These are phyloP conservation scores for Zaprionus obscuricornis DNA, from an alignment of 2,888 invertebrate species.

Conservation along the genomic window DNA sequence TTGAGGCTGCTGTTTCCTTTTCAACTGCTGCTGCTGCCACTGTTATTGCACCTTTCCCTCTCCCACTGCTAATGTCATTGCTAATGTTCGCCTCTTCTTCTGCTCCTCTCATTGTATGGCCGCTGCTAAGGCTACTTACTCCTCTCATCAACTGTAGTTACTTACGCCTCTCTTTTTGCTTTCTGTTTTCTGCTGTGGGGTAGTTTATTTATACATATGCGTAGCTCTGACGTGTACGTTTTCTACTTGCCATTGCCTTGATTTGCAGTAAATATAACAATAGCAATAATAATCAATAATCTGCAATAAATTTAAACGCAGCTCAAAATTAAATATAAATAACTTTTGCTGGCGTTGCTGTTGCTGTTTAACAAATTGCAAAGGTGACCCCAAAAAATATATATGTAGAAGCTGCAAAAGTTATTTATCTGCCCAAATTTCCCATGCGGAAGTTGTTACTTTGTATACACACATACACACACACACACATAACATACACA, in stretches of 20 bases:
- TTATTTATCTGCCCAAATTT: conserved; percentile 28
- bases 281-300: conserved; percentile 39
- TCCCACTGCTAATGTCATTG: too few relatives aligned
- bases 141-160: too few relatives aligned
- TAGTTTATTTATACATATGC: conserved; percentile 33
- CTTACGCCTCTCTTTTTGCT: background rate
- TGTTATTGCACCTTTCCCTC: too few relatives aligned
- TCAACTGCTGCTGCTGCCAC: too few relatives aligned
- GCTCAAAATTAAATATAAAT: too few relatives aligned
- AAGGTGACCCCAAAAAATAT: conserved; percentile 65
- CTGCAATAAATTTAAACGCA: conserved; percentile 36
- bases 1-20: too few relatives aligned
- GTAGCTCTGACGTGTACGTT: conserved; percentile 52
- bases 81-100: too few relatives aligned
- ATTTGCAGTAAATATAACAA: conserved; percentile 17
- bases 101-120: too few relatives aligned
- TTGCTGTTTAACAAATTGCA: conserved; percentile 62
- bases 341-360: too few relatives aligned
- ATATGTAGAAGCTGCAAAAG: conserved; percentile 39
- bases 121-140: too few relatives aligned
- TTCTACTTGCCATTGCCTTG: conserved; percentile 33
- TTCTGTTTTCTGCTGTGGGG: conserved; percentile 23
- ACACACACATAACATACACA: conserved; percentile 3
- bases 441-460: conserved; percentile 63
- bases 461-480: conserved; percentile 11